A percentile compares a stretch with the other conserved stretches of the same genome.
Conservation (phyloP, 2,113 vertebrate species). For the Argyrosomus japonicus region DNA sequence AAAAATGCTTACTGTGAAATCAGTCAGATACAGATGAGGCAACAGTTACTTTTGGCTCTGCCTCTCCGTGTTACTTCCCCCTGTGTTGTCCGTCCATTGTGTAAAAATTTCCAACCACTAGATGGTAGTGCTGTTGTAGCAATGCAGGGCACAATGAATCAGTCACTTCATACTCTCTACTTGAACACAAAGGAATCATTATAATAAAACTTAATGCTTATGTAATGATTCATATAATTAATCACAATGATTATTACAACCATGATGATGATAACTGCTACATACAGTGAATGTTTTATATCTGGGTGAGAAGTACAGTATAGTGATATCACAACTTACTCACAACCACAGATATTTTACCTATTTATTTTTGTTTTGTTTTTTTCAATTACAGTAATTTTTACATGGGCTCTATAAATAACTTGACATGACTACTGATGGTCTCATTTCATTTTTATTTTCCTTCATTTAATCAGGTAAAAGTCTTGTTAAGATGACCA, state of each 20-base stretch:
- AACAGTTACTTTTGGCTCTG: background rate
- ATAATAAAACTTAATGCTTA: background rate
- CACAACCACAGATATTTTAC: background rate
- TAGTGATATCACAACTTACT: too few relatives aligned
- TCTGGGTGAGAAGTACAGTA: background rate
- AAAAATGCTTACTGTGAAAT: background rate
- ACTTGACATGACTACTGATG: background rate
- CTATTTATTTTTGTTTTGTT: background rate
- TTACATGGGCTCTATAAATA: background rate
- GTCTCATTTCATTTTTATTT: background rate
- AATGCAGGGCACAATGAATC: background rate
- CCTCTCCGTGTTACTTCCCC: too few relatives aligned
- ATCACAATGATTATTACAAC: background rate
- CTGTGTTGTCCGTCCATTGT: background rate
- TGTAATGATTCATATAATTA: background rate
- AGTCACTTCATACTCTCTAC: background rate
- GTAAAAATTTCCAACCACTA: conserved; percentile 39
- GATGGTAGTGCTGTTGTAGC: conserved; percentile 40
- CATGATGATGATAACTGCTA: background rate
- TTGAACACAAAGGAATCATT: background rate
- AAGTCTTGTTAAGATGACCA: background rate
- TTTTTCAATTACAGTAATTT: too few relatives aligned
- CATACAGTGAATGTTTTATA: background rate
- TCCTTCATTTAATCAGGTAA: background rate
- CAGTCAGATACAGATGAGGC: background rate